phyloP scores from a whole-genome alignment of 1,140 invertebrate genomes.

The Polyergus mexicanus region DNA sequence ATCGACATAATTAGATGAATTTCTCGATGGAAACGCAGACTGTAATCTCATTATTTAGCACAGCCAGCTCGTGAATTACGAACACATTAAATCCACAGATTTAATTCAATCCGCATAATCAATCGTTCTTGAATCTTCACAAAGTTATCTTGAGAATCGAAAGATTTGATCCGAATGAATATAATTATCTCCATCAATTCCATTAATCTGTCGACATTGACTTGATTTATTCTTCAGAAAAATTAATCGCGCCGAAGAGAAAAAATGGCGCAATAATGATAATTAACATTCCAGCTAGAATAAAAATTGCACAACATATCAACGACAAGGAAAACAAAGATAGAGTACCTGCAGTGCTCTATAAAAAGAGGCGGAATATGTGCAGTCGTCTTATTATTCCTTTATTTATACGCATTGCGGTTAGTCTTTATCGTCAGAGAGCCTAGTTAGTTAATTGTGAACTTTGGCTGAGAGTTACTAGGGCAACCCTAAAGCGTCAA shows the following conservation, averaged over 20 bases:
- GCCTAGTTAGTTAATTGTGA: conserved; percentile 24
- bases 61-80: background rate
- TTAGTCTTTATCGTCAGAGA: conserved; percentile 26
- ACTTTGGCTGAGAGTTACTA: conserved; percentile 10
- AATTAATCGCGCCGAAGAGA: conserved; percentile 15
- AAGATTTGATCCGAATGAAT: conserved; percentile 1
- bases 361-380: conserved; percentile 1
- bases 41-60: conserved; percentile 13
- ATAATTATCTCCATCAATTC: conserved; percentile 6
- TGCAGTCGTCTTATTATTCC: background rate
- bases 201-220: conserved; percentile 11
- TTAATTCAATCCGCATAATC: conserved; percentile 21
- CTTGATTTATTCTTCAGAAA: background rate
- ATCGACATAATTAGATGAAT: background rate
- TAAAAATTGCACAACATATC: background rate
- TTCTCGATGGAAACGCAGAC: background rate
- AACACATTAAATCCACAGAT: background rate
- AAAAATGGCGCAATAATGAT: background rate
- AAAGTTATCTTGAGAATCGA: background rate
- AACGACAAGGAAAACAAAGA: conserved; percentile 12
- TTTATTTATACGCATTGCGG: conserved; percentile 23
- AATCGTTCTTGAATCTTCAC: background rate
- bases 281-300: conserved; percentile 23
- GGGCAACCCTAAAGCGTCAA: conserved; percentile 10
- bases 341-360: background rate